Percentiles rank a stretch among this genome's conserved stretches.
Conservation (phyloP, 2,797 vertebrate species). For the Anguilla megastoma region DNA sequence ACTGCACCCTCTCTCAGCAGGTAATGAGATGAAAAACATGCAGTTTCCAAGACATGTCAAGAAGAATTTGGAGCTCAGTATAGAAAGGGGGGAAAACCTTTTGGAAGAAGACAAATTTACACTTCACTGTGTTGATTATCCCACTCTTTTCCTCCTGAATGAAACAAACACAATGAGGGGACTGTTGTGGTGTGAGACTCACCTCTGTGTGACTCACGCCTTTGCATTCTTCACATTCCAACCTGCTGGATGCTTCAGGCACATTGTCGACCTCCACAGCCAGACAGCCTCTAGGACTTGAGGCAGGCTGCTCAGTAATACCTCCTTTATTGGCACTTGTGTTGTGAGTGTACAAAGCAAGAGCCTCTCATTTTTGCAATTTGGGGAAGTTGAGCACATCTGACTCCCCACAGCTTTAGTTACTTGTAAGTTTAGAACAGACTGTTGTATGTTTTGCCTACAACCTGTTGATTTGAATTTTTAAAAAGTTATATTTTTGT, state of each 20-base stretch:
- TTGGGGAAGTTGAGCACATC: slow-evolving; percentile 61
- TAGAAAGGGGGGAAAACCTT: slow-evolving; percentile 41
- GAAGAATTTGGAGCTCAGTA: slow-evolving; percentile 59
- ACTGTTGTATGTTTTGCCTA: neutral
- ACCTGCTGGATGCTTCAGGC: slow-evolving; percentile 66
- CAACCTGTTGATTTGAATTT: neutral
- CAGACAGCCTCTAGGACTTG: slow-evolving; percentile 47
- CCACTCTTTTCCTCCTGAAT: slow-evolving; percentile 9
- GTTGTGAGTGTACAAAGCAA: slow-evolving; percentile 55
- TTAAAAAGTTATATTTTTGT: neutral
- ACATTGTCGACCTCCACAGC: slow-evolving; percentile 50
- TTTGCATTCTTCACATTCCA: slow-evolving; percentile 76
- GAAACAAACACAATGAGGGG: slow-evolving; percentile 32
- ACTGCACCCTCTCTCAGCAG: slow-evolving; percentile 5
- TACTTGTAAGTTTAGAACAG: neutral
- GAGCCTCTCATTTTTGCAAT: slow-evolving; percentile 70
- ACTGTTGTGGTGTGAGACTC: slow-evolving; percentile 69
- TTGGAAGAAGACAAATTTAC: slow-evolving; percentile 41
- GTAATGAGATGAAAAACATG: slow-evolving; percentile 17
- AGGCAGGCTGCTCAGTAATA: slow-evolving; percentile 38
- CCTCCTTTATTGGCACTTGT: slow-evolving; percentile 21
- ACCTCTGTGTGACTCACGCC: slow-evolving; percentile 68
- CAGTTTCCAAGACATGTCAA: slow-evolving; percentile 58
- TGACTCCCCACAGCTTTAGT: neutral
- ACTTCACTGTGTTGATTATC: slow-evolving; percentile 13